Evolutionary conservation across 2,888 invertebrate genomes (phyloP), one percentile per base, ranked within the genome.

Genomic region (Eudasyphora cyanicolor): DNA sequence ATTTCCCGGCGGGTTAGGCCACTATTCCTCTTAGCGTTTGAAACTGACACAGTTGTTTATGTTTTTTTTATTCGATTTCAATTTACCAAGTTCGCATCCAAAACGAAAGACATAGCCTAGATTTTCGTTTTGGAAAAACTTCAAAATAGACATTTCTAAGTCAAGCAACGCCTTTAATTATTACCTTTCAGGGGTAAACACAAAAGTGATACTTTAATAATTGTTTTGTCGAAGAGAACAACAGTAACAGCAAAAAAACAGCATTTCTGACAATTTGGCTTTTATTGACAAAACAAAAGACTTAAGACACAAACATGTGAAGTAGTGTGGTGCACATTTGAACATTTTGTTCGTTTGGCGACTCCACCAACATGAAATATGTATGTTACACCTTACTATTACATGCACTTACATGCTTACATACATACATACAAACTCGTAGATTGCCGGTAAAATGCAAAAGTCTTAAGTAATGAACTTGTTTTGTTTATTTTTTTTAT

Each of bases 141-240:
- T 21, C 19, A 38, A 38, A 35, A 10, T 35, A 1, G 42, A 42
- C 38, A 51, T 79, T 42, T 78, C 35, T 19, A 73, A 67, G 69
- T 27, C 35, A 45, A 67, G 76, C 21, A 64, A 81, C 73, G 81
- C 67, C 81, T 74, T 81, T 77, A 81, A 81, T 81, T 81, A 76
- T 49, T 74, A 57, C 67, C 14, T 81, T 76, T 76, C 70, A 70
- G 38, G n/a, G n/a, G 69, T 17, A 14, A n/a, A 6, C 2, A 38
- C 4, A 49, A 27, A 67, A 60, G 32, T 1, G n/a, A 24, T 67
- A 69, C 45, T 69, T 75, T 57, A 75, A 38, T 49, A 27, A 54
- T 32, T 45, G 45, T n/a, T 45, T 45, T 45, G 21, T n/a, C n/a
- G n/a, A n/a, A n/a, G n/a, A n/a, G 19, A 32, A 12, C 29, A 19